Evolutionary conservation across 2,113 vertebrate species (phyloP).

Genomic region (Gallinago undulata): DNA sequence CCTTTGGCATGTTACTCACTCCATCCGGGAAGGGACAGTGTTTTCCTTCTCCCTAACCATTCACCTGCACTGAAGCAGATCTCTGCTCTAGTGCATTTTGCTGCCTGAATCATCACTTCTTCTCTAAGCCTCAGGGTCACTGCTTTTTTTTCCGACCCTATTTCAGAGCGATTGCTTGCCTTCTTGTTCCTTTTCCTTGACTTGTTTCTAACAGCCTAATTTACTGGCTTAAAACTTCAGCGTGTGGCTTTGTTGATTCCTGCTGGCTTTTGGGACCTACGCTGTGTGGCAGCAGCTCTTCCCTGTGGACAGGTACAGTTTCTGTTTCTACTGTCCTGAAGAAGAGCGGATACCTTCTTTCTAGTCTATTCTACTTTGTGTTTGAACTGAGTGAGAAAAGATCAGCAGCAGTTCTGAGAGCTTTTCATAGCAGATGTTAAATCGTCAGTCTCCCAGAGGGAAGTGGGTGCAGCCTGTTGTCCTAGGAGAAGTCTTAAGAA

Average conservation of each 20-base stretch:
- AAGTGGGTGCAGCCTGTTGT: neutral
- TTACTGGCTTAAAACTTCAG: neutral
- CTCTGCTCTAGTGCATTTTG: neutral
- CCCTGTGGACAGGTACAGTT: neutral
- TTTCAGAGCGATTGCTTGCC: neutral
- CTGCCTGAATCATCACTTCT: neutral
- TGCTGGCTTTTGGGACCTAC: neutral
- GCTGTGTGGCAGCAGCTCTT: neutral
- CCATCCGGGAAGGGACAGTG: neutral
- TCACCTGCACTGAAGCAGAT: neutral
- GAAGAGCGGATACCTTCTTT: neutral
- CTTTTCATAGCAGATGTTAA: neutral
- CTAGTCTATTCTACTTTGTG: neutral
- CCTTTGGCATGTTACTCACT: neutral
- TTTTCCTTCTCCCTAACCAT: rapidly evolving
- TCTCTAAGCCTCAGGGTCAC: neutral
- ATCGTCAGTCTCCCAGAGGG: neutral
- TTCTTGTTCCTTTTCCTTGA: neutral
- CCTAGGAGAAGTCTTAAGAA: neutral
- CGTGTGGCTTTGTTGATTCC: neutral
- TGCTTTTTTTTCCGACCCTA: neutral
- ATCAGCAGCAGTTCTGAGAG: neutral
- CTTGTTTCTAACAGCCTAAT: neutral
- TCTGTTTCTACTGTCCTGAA: neutral
- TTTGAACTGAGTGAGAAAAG: neutral